Percentiles rank a stretch among this genome's conserved stretches.
phyloP scores from a whole-genome alignment of 2,113 vertebrate species.

The Agelaius phoeniceus region DNA sequence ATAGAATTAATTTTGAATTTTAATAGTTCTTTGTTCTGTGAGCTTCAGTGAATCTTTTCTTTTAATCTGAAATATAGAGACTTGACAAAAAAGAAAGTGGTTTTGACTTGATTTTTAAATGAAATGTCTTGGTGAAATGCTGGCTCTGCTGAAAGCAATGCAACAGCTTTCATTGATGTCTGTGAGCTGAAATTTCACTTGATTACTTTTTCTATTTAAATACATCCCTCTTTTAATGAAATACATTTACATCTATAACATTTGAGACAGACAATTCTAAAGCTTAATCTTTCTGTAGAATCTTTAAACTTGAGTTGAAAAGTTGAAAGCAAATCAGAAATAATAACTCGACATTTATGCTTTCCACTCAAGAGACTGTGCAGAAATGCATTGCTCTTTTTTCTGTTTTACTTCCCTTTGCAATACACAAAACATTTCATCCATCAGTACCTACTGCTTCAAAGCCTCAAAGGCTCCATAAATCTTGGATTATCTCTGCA shows the following conservation, averaged over 20 bases:
- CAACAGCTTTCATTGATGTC: neutral
- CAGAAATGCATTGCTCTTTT: neutral
- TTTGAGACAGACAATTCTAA: slow-evolving; percentile 27
- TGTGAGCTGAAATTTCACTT: slow-evolving; percentile 23
- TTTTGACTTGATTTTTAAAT: slow-evolving; percentile 24
- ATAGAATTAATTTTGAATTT: neutral
- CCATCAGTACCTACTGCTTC: neutral
- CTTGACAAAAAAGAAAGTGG: neutral
- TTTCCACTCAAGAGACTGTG: neutral
- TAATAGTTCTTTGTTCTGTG: neutral
- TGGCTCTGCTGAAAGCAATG: neutral
- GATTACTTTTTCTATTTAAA: slow-evolving; percentile 41
- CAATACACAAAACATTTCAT: slow-evolving; percentile 14
- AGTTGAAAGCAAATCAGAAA: slow-evolving; percentile 40
- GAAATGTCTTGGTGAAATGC: slow-evolving; percentile 8
- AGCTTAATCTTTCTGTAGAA: slow-evolving; percentile 1
- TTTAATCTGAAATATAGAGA: neutral
- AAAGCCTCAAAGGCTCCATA: neutral
- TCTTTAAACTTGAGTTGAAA: slow-evolving; percentile 37
- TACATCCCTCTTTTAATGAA: slow-evolving; percentile 29
- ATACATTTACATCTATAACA: slow-evolving; percentile 16
- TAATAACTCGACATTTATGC: slow-evolving; percentile 22
- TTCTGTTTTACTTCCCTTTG: neutral
- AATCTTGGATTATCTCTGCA: slow-evolving; percentile 18
- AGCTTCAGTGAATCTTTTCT: neutral